Base-by-base conservation (phyloP, 2,888 invertebrate genomes). In the Lepidocyrtoides sp. region DNA sequence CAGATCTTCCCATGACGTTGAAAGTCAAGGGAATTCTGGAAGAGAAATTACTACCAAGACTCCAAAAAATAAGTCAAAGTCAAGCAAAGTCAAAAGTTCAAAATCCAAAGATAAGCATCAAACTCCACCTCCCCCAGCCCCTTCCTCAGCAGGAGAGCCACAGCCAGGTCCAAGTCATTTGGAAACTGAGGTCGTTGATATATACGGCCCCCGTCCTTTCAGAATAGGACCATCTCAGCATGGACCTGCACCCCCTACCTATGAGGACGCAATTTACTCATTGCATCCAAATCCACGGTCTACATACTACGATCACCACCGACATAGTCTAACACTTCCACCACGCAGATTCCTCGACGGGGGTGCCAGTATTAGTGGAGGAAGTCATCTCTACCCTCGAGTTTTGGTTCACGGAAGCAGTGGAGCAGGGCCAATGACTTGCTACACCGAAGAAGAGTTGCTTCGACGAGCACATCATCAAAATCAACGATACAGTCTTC, bases 291-390 rank as follows among this genome's bases (percentile, higher is more conserved):
- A 91, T 69, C 88, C 63, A 3, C 57, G 87, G 26, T 36, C 85
- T 14, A 8, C 85, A 1, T 85, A 32, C 54, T 57, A 72, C n/a
- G 36, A 83, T 17, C 20, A 51, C 41, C 75, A 89, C 10, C 29
- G 94, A 12, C 93, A 93, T 60, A 94, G 94, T 83, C 84, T 94
- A 48, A 94, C 93, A 1, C 86, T 94, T n/a, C 94, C 94, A 23
- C 88, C 93, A 8, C 77, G 91, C 36, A 91, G 92, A 0, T 86
- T 72, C 32, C 14, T 91, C 20, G 66, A 69, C 2, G 82, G 66
- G 0, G 69, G 75, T 10, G 77, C 69, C 26, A 88, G 77, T 44
- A 51, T 63, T 17, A 83, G 66, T 20, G 77, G 60, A 20, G 29
- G 57, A 12, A 57, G 85, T 23, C 69, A 66, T 36, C 41, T 90